phyloP scores from a whole-genome alignment of 2,888 invertebrate genomes.

The Thecocarcelia acutangulata region DNA sequence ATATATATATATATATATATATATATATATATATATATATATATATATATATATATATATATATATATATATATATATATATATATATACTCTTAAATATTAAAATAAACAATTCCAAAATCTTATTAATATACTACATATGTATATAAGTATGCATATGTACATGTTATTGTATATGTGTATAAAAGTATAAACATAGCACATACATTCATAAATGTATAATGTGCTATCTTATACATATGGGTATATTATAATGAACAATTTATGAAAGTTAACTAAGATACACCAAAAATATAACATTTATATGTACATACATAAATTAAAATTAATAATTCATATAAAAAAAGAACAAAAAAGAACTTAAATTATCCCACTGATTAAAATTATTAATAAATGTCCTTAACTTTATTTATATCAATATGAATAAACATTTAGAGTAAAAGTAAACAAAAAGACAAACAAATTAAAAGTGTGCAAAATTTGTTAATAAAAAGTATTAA shows the following conservation, averaged over 20 bases:
- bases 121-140: too few relatives aligned
- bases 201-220: too few relatives aligned
- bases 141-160: too few relatives aligned
- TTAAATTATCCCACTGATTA: constrained; percentile 68
- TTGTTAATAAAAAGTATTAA: constrained; percentile 18
- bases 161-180: too few relatives aligned
- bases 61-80: constrained; percentile 11
- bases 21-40: constrained; percentile 17
- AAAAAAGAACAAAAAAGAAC: constrained; percentile 31
- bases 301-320: constrained; percentile 32
- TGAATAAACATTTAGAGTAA: constrained; percentile 56
- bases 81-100: not conserved
- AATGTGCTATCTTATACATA: too few relatives aligned
- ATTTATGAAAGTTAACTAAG: too few relatives aligned
- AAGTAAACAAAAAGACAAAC: constrained; percentile 2
- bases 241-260: too few relatives aligned
- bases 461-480: constrained; percentile 34
- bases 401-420: constrained; percentile 45
- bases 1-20: constrained; percentile 17
- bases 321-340: constrained; percentile 23
- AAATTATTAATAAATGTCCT: constrained; percentile 62
- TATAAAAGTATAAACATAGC: too few relatives aligned
- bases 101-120: too few relatives aligned
- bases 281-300: too few relatives aligned
- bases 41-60: constrained; percentile 13